A percentile compares a stretch with the other conserved stretches of the same genome.
Conservation (phyloP, 2,113 vertebrate genomes). For the Poecile atricapillus region DNA sequence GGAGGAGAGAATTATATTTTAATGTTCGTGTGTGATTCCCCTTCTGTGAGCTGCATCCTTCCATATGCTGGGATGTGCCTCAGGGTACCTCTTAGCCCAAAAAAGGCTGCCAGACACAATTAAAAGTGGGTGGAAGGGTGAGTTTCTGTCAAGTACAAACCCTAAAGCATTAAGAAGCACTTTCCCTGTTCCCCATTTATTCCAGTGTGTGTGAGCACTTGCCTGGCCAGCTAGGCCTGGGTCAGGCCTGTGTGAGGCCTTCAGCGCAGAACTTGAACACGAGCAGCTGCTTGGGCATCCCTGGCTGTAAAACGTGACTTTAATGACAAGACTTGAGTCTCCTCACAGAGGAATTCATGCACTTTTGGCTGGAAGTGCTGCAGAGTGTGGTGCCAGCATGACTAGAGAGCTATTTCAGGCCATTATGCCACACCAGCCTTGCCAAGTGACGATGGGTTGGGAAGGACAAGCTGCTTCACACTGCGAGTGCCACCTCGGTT, state of each 20-base stretch:
- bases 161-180: neutral
- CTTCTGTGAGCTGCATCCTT: neutral
- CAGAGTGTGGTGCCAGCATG: neutral
- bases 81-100: neutral
- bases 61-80: neutral
- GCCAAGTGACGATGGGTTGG: neutral
- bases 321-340: neutral
- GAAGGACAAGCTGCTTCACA: neutral
- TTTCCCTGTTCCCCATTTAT: neutral
- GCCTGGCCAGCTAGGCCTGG: neutral
- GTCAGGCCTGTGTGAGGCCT: neutral
- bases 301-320: neutral
- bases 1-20: neutral
- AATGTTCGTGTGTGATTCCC: neutral
- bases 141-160: neutral
- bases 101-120: neutral
- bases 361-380: neutral
- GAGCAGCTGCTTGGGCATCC: neutral
- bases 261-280: rapidly evolving
- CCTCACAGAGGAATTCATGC: neutral
- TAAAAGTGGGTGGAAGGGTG: neutral
- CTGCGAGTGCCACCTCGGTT: rapidly evolving
- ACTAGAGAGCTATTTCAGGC: neutral
- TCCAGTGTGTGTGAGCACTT: rapidly evolving
- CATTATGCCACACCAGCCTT: neutral